Evolutionary conservation across 2,888 invertebrate genomes (phyloP), one percentile per base, ranked within the genome.

Genomic region (Keiferia lycopersicella): DNA sequence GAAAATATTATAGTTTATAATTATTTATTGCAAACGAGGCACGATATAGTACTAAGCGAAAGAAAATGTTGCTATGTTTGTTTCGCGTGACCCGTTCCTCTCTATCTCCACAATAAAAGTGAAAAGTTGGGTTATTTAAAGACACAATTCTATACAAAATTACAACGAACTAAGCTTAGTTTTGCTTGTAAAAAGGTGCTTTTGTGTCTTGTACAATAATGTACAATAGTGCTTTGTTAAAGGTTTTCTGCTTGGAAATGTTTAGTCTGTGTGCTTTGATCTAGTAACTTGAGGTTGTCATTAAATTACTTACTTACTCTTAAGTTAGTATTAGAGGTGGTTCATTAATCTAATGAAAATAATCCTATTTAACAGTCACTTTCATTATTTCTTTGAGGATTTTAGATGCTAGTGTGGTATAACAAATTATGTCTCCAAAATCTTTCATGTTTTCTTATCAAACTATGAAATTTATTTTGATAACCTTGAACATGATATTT

Each of bases 41-140:
- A 26, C 14, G 16, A 34, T n/a, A 34, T 34, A 34, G 30, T 30
- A 16, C 34, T 12, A 22, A 20, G 30, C 53, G n/a, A 51, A 16
- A 26, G 56, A 16, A 56, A 56, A 56, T 56, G 56, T 56, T 16
- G 56, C 34, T 56, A 56, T 18, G 30, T 56, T 53, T 26, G 34
- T n/a, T 56, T 56, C 56, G 56, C 56, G 56, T 56, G 56, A 56
- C 56, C 34, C 56, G 56, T 18, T 30, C 56, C 1, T 8, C 30
- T 56, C 56, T 56, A 56, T 56, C 56, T 56, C n/a, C 10, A 56
- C 56, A 56, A 34, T 56, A 56, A 26, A 56, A 56, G 56, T 56
- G 56, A 26, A 56, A 56, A 56, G 56, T 56, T 56, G 56, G 12
- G 56, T 56, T 34, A 56, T 56, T 34, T 56, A 34, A 16, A 56